Conservation (phyloP, 2,888 invertebrate genomes). For the Laothoe populi region DNA sequence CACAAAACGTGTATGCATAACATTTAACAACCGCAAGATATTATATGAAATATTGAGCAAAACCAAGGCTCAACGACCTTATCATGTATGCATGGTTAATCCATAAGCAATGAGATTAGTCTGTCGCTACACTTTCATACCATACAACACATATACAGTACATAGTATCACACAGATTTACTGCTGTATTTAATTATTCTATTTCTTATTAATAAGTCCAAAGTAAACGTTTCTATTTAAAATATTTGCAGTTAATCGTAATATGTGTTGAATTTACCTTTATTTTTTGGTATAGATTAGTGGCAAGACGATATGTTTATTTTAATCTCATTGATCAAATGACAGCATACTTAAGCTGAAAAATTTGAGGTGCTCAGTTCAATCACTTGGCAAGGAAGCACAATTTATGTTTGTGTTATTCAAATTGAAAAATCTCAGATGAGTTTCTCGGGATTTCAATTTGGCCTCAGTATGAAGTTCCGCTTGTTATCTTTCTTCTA, state of each 20-base stretch:
- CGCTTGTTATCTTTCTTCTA: no score
- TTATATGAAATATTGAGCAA: slow-evolving; percentile 3
- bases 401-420: no score
- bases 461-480: no score
- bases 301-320: no score
- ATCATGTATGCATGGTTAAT: slow-evolving; percentile 50
- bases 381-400: no score
- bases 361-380: no score
- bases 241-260: not conserved
- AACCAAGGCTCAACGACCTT: slow-evolving; percentile 45
- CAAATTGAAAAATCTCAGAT: no score
- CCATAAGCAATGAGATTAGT: slow-evolving; percentile 50
- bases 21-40: not conserved
- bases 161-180: slow-evolving; percentile 8
- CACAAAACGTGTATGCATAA: not conserved
- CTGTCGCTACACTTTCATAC: slow-evolving; percentile 55
- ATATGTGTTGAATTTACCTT: no score
- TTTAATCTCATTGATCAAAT: no score
- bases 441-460: no score
- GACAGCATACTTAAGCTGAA: no score
- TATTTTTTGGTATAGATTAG: no score
- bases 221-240: not conserved
- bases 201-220: not conserved
- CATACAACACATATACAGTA: slow-evolving; percentile 44
- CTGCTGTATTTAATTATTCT: not conserved